Evolutionary conservation across 92 coral and sea anemone genomes (phyloP).

Genomic region (Epizoanthus scotinus): DNA sequence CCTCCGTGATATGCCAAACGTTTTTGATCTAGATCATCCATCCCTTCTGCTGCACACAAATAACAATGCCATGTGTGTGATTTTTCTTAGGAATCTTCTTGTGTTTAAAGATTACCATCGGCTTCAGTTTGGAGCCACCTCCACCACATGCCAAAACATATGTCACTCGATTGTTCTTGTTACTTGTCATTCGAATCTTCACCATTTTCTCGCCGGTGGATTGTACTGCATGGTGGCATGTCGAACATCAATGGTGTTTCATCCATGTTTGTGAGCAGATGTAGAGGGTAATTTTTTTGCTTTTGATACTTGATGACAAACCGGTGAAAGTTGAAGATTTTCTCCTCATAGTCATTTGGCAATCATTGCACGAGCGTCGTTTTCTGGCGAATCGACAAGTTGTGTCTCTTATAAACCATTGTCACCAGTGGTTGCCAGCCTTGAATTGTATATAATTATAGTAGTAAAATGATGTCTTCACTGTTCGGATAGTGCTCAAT

Average conservation of each 20-base stretch:
- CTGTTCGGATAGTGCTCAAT: too few species aligned
- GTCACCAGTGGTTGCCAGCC: conserved; percentile 41
- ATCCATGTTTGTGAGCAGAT: conserved; percentile 21
- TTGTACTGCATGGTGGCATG: too few species aligned
- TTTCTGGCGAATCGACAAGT: conserved; percentile 45
- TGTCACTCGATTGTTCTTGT: conserved; percentile 15
- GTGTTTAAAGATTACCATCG: conserved; percentile 51
- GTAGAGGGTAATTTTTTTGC: conserved; percentile 33
- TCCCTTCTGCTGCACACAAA: conserved; percentile 41
- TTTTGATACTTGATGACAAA: conserved; percentile 17
- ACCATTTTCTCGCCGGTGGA: too few species aligned
- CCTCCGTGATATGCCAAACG: too few species aligned
- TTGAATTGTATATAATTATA: too few species aligned
- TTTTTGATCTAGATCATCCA: conserved; percentile 42
- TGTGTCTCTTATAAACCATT: conserved; percentile 39
- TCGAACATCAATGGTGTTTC: too few species aligned
- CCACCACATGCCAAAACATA: conserved; percentile 38
- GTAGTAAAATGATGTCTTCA: too few species aligned
- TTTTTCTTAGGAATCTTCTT: conserved; percentile 44
- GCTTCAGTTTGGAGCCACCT: conserved; percentile 34
- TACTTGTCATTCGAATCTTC: conserved; percentile 10
- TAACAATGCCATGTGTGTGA: conserved; percentile 34
- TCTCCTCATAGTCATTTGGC: conserved; percentile 33
- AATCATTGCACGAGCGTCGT: conserved; percentile 44
- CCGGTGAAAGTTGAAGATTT: conserved; percentile 29